phyloP scores from a whole-genome alignment of 2,797 vertebrate species.

The Eleutherodactylus coqui region DNA sequence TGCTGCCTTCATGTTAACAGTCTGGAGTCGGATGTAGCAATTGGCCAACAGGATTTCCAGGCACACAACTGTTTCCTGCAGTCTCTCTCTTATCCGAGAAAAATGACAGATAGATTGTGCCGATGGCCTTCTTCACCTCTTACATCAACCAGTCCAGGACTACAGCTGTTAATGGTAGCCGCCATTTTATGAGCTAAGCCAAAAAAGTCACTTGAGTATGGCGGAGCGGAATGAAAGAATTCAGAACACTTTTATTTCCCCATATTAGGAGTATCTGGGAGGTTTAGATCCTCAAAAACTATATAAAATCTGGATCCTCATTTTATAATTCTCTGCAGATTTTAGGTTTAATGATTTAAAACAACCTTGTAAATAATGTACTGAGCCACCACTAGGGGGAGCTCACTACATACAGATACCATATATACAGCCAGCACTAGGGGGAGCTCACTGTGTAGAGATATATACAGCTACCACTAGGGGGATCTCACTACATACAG shows the following conservation, averaged over 20 bases:
- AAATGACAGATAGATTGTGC: slow-evolving; percentile 9
- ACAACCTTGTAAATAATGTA: not conserved
- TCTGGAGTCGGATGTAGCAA: not conserved
- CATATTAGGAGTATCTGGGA: not conserved
- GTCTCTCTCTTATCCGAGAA: not conserved
- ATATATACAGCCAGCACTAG: too few relatives aligned
- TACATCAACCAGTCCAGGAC: not conserved
- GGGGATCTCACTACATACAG: too few relatives aligned
- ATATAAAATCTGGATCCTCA: too few relatives aligned
- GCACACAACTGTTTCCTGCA: slow-evolving; percentile 31
- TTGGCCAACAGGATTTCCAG: slow-evolving; percentile 36
- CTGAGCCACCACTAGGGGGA: not conserved
- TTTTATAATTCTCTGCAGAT: not conserved
- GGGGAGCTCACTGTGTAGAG: too few relatives aligned
- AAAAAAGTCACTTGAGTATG: too few relatives aligned
- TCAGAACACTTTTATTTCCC: not conserved
- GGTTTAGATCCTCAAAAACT: not conserved
- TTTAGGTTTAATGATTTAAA: not conserved
- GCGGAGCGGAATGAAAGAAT: not conserved
- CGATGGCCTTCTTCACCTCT: not conserved
- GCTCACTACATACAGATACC: not conserved
- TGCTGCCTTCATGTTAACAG: not conserved
- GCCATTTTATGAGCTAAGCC: not conserved
- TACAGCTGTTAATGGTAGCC: not conserved
- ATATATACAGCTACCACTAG: too few relatives aligned